These are phyloP conservation scores for Prochilodus magdalenae DNA, from an alignment of 2,113 vertebrate species.

Conservation along the genomic window DNA sequence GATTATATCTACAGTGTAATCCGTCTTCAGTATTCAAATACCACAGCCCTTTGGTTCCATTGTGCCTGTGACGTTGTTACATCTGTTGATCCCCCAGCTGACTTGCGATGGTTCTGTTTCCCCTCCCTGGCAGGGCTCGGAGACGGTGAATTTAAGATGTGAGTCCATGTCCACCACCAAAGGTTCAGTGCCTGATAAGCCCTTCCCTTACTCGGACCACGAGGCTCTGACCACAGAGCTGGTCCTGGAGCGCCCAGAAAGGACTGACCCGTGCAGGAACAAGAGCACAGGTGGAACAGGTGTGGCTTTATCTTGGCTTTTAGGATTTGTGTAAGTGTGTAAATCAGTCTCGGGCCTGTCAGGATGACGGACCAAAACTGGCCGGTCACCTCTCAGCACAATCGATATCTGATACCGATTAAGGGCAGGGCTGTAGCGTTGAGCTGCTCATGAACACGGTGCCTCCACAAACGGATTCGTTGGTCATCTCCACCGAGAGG, in stretches of 20 bases:
- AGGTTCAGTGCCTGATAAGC: conserved; percentile 64
- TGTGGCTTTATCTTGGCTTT: not conserved
- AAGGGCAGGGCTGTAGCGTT: no score
- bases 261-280: conserved; percentile 36
- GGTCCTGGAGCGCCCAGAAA: conserved; percentile 54
- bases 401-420: no score
- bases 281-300: not conserved
- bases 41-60: not conserved
- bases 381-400: no score
- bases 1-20: no score
- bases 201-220: conserved; percentile 80
- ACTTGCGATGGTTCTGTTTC: not conserved
- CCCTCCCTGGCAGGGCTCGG: conserved; percentile 64
- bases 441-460: no score
- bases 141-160: conserved; percentile 72
- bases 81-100: not conserved
- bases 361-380: no score
- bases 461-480: no score
- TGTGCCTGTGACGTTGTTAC: not conserved
- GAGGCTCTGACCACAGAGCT: conserved; percentile 81
- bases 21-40: not conserved
- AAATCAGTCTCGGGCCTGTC: no score
- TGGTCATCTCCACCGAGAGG: no score
- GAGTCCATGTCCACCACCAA: conserved; percentile 79
- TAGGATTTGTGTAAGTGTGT: no score